Evolutionary conservation across 2,797 vertebrate species (phyloP).

Genomic region (Centropyge bicolor): DNA sequence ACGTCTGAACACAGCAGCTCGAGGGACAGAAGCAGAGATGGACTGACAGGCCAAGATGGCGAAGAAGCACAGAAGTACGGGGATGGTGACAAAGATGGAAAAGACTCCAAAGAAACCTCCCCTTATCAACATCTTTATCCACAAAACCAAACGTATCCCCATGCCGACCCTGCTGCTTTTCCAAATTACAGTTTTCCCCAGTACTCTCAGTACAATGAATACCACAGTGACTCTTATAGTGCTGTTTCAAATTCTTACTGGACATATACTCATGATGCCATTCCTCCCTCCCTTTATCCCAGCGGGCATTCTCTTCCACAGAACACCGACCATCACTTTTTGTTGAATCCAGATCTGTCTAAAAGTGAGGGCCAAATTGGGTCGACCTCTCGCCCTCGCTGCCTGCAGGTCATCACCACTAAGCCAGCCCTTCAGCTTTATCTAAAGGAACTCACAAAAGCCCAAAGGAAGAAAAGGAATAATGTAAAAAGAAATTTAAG

Average conservation of each 20-base stretch:
- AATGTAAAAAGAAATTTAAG: rapidly evolving
- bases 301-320: neutral
- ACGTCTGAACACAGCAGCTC: neutral
- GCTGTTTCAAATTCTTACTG: conserved; percentile 14
- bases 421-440: rapidly evolving
- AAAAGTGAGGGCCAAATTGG: conserved; percentile 60
- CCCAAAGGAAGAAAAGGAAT: rapidly evolving
- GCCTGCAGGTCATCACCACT: conserved; percentile 37
- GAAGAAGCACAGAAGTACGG: neutral
- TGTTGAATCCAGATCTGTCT: conserved; percentile 56
- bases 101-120: neutral
- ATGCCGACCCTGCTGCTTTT: neutral
- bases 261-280: neutral
- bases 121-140: conserved; percentile 12
- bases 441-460: neutral
- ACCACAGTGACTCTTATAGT: neutral
- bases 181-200: conserved; percentile 22
- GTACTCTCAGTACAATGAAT: conserved; percentile 1
- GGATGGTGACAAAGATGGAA: neutral
- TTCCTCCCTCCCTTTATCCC: neutral
- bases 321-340: neutral
- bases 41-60: rapidly evolving
- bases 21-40: neutral
- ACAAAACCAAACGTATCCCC: neutral
- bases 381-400: conserved; percentile 5